Evolutionary conservation across 2,113 vertebrate species (phyloP), one percentile per base, ranked within the genome.

Genomic region (Suncus etruscus): DNA sequence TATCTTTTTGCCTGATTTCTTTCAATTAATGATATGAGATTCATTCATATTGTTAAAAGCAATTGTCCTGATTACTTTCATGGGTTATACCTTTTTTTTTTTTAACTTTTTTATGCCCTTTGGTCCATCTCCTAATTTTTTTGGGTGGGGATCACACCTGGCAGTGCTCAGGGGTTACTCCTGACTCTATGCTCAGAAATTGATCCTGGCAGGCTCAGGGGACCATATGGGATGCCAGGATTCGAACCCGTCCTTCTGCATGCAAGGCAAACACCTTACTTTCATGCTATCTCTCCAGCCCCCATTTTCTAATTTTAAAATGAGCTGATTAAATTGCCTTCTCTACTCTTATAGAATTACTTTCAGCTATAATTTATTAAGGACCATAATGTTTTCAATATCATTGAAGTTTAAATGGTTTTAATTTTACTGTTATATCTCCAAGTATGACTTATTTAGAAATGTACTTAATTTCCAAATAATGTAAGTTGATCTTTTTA

Each of bases 401-500:
- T 77, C 27, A 32, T 18, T 82, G 8, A 72, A 22, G 73, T 89
- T 11, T 86, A 51, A 72, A 76, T 45, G 9, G 61, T 87, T 83
- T 54, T 14, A 83, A 74, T 6, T 90, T 90, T n/a, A 18, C 32
- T 69, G 11, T 12, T 45, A 48, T 39, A 29, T 63, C 25, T 93
- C 80, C 74, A 84, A 25, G n/a, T 47, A 39, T 78, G 18, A 65
- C 8, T 50, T 68, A 82, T 50, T 81, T 48, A 72, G 47, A 85
- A 88, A 72, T 70, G 15, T 31, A 10, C 32, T 75, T 65, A 73
- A 78, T 88, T 89, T 80, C 25, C 47, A 77, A 61, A 77, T 73
- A 12, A 66, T 29, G 29, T 47, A 14, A 16, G 10, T 65, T 70
- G 70, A 39, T 5, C 45, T 83, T 74, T 25, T 69, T 79, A 54